Evolutionary conservation across 2,888 invertebrate genomes (phyloP).

Genomic region (Acronicta aceris): DNA sequence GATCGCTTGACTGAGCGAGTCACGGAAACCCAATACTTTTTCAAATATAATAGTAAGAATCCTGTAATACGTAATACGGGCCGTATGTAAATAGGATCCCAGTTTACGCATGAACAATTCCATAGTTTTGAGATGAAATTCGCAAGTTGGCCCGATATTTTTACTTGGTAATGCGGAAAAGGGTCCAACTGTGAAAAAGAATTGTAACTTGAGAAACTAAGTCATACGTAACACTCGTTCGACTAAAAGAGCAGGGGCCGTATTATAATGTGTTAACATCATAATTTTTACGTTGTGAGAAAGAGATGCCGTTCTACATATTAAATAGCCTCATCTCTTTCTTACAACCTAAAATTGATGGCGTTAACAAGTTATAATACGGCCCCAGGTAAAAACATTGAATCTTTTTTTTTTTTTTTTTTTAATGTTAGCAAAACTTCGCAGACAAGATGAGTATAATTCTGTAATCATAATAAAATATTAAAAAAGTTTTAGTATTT

Average conservation of each 20-base stretch:
- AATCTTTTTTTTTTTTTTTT: background rate
- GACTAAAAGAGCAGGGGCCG: conserved; percentile 18
- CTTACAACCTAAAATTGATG: too few relatives aligned
- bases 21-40: conserved; percentile 1
- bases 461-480: too few relatives aligned
- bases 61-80: conserved; percentile 20
- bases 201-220: conserved; percentile 5
- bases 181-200: conserved; percentile 8
- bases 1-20: background rate
- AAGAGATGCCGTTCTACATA: too few relatives aligned
- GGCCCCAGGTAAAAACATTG: too few relatives aligned
- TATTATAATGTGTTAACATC: too few relatives aligned
- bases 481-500: too few relatives aligned
- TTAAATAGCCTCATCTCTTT: too few relatives aligned
- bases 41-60: conserved; percentile 14
- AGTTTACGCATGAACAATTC: conserved; percentile 20
- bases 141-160: conserved; percentile 14
- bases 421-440: too few relatives aligned
- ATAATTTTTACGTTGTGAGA: too few relatives aligned
- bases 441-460: too few relatives aligned
- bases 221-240: conserved; percentile 15
- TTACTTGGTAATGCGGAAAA: conserved; percentile 31
- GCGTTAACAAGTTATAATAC: too few relatives aligned
- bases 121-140: conserved; percentile 29
- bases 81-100: conserved; percentile 19